Base-by-base conservation (phyloP, 2,113 vertebrate genomes). In the Cyphomyrus plagiostoma region DNA sequence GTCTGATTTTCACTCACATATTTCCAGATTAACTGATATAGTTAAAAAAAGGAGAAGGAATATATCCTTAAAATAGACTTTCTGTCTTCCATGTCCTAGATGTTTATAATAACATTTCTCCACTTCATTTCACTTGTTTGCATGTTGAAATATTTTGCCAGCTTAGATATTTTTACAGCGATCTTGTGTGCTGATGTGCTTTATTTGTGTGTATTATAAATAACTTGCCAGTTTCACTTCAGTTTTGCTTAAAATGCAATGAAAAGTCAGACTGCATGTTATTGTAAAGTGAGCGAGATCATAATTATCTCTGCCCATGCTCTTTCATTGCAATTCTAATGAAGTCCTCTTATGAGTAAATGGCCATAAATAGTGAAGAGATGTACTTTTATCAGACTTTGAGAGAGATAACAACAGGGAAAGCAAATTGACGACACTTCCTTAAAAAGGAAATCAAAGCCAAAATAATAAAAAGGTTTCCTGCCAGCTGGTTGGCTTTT, bases 401-500 rank as follows among this genome's bases (percentile, higher is more conserved):
- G 74, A 13, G 87, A 58, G 53, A 62, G 53, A 58, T 45, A 62
- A 62, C 23, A 45, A 66, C 87, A 62, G 86, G 35, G 30, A 62
- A 42, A n/a, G 53, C 49, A 88, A 56, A 42, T 19, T 66, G 87
- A 45, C 52, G 35, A 53, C 35, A 53, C 30, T 90, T 92, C 82
- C 62, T 89, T 0, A 2, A 92, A 91, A 92, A 92, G 91, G 92
- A 93, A 93, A 91, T 90, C 88, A 87, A 87, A 87, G 2, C 70
- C 77, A 53, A 88, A 86, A 83, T 26, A 77, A 52, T 89, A 84
- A 49, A 90, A 89, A 42, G 52, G 90, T 90, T 94, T 93, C 93
- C 93, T 93, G 91, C 88, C 92, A 93, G 91, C 91, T 93, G 91
- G 3, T 87, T 74, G 85, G 62, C 45, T 53, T 21, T 53, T 87